A percentile compares a stretch with the other conserved stretches of the same genome.
Evolutionary conservation across 2,888 invertebrate genomes (phyloP).

Genomic region (Machimus atricapillus): DNA sequence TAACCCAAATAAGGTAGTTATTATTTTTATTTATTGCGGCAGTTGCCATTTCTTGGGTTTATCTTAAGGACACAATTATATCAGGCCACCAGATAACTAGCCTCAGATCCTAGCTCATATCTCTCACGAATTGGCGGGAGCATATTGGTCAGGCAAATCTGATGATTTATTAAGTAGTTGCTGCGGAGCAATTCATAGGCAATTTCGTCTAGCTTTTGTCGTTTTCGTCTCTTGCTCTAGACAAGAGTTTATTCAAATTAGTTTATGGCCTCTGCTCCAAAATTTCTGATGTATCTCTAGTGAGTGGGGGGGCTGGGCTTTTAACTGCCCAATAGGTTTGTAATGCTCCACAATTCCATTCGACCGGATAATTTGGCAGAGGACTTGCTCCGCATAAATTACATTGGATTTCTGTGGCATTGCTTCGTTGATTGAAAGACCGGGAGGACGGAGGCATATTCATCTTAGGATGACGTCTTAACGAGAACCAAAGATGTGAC

Average conservation of each 20-base stretch:
- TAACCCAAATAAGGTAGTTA: conserved; percentile 48
- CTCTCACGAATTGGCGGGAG: conserved; percentile 41
- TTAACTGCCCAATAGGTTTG: not conserved
- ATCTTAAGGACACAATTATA: conserved; percentile 44
- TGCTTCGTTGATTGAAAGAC: not conserved
- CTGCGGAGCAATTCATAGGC: conserved; percentile 5
- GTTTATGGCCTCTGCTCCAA: not conserved
- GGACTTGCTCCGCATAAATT: not conserved
- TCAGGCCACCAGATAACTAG: conserved; percentile 30
- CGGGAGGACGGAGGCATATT: not conserved
- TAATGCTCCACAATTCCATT: not conserved
- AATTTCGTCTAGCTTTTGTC: conserved; percentile 15
- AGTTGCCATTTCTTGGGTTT: conserved; percentile 45
- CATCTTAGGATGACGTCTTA: not conserved
- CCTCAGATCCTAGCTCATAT: conserved; percentile 40
- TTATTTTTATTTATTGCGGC: conserved; percentile 48
- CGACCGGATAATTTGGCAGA: not conserved
- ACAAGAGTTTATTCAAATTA: not conserved
- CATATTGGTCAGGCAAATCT: conserved; percentile 45
- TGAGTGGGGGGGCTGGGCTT: not conserved
- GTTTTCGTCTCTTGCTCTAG: not conserved
- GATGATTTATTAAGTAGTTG: conserved; percentile 43
- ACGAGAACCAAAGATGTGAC: not conserved
- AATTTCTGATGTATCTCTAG: not conserved
- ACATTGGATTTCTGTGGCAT: not conserved